Evolutionary conservation across 2,113 vertebrate genomes (phyloP).

Genomic region (Plestiodon gilberti): DNA sequence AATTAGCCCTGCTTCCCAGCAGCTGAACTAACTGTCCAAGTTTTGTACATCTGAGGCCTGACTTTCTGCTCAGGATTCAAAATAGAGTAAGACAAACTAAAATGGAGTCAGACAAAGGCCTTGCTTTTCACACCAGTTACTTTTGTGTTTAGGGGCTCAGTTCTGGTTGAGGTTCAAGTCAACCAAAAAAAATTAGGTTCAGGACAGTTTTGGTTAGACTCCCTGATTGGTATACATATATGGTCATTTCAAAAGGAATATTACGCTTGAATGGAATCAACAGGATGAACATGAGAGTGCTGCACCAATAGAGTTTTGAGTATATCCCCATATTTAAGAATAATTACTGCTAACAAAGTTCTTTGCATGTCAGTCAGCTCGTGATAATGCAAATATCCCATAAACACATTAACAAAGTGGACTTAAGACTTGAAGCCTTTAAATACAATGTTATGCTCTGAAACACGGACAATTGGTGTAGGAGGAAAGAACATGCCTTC

Average conservation of each 20-base stretch:
- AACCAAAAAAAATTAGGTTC: too few species aligned
- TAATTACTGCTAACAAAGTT: background rate
- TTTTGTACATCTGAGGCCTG: too few species aligned
- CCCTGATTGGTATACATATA: too few species aligned
- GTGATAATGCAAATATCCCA: constrained; percentile 13
- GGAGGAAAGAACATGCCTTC: background rate
- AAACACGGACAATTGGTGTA: background rate
- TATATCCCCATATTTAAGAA: background rate
- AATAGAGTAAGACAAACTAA: too few species aligned
- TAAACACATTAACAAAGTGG: constrained; percentile 6
- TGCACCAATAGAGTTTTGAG: background rate
- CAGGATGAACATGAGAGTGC: background rate
- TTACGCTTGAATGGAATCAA: background rate
- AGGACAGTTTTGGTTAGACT: too few species aligned
- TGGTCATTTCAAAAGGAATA: background rate
- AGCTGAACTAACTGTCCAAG: too few species aligned
- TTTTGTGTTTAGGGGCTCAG: too few species aligned
- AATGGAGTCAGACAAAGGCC: too few species aligned
- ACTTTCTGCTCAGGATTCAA: too few species aligned
- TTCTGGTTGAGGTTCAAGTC: too few species aligned
- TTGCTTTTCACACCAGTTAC: too few species aligned
- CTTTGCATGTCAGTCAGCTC: background rate
- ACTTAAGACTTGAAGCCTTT: constrained; percentile 23
- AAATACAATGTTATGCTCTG: background rate
- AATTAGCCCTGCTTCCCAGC: too few species aligned